A percentile compares a stretch with the other conserved stretches of the same genome.
These are phyloP conservation scores for Stictonetta naevosa DNA, from an alignment of 2,113 vertebrate genomes.

Conservation along the genomic window DNA sequence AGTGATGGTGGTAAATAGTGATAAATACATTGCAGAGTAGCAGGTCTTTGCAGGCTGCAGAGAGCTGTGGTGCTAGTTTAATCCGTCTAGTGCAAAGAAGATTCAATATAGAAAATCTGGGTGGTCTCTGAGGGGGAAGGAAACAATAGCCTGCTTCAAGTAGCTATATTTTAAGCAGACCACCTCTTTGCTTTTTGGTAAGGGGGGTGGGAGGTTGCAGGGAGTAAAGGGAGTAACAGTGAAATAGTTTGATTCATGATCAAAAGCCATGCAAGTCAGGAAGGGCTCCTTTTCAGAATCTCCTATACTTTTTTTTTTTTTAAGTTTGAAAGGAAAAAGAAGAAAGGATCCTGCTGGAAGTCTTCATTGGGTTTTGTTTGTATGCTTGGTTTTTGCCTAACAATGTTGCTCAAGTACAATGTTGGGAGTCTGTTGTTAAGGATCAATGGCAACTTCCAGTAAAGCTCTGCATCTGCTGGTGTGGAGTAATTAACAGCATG, in stretches of 20 bases:
- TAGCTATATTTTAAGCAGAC: slow-evolving; percentile 2
- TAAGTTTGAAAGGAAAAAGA: background rate
- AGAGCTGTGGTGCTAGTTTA: background rate
- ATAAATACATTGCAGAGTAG: background rate
- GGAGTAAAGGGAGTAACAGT: background rate
- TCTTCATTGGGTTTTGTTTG: background rate
- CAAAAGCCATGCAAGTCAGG: background rate
- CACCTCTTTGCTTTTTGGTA: background rate
- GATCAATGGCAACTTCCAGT: background rate
- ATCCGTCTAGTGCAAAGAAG: background rate
- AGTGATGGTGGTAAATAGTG: background rate
- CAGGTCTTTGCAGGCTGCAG: background rate
- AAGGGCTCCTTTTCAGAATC: background rate
- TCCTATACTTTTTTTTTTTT: background rate
- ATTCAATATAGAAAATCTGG: slow-evolving; percentile 23
- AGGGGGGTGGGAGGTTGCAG: background rate
- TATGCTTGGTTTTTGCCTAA: background rate
- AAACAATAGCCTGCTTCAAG: slow-evolving; percentile 21
- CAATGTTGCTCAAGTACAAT: background rate
- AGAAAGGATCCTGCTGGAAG: background rate
- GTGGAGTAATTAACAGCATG: background rate
- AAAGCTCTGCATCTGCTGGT: background rate
- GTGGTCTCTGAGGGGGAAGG: slow-evolving; percentile 45
- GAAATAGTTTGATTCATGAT: background rate
- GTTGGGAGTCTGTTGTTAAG: background rate